Percentiles rank a stretch among this genome's conserved stretches.
phyloP scores from a whole-genome alignment of 2,797 vertebrate genomes.

The Mormyrus hasselquistii region DNA sequence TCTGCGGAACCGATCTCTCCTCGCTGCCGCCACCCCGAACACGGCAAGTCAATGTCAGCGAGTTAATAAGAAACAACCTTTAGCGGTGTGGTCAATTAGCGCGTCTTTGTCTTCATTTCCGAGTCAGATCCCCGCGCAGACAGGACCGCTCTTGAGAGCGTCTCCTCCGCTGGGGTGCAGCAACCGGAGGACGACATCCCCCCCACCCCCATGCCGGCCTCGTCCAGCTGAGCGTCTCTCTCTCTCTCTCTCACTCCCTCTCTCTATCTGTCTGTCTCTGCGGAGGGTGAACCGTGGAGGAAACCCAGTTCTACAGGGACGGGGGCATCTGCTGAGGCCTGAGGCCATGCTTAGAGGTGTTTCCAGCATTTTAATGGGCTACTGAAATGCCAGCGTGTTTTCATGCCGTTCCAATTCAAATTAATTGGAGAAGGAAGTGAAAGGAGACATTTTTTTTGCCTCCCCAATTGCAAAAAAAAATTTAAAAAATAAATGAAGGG shows the following conservation, averaged over 20 bases:
- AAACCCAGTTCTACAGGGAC: slow-evolving; percentile 52
- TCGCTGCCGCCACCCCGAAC: not conserved
- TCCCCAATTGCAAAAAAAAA: slow-evolving; percentile 40
- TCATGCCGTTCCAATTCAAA: slow-evolving; percentile 71
- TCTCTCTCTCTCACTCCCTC: slow-evolving; percentile 31
- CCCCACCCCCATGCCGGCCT: not conserved
- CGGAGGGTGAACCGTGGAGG: slow-evolving; percentile 42
- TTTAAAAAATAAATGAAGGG: not conserved
- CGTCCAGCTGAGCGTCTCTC: slow-evolving; percentile 1
- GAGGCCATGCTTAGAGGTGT: slow-evolving; percentile 65
- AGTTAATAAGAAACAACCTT: slow-evolving; percentile 12
- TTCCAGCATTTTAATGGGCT: slow-evolving; percentile 78
- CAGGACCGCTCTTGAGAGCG: not conserved
- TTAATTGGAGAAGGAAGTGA: slow-evolving; percentile 67
- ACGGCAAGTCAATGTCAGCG: not conserved
- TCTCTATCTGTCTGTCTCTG: slow-evolving; percentile 28
- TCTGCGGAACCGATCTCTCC: not conserved
- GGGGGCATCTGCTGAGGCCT: slow-evolving; percentile 68
- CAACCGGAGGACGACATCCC: not conserved
- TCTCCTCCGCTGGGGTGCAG: not conserved
- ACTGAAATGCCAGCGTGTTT: slow-evolving; percentile 73
- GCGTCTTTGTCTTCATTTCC: slow-evolving; percentile 9
- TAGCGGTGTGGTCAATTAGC: not conserved
- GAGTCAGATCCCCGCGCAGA: not conserved
- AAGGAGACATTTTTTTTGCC: slow-evolving; percentile 48